These are phyloP conservation scores for Ophiothrix spiculata DNA, from an alignment of 35 echinoderm and acorn worm species.

Conservation along the genomic window DNA sequence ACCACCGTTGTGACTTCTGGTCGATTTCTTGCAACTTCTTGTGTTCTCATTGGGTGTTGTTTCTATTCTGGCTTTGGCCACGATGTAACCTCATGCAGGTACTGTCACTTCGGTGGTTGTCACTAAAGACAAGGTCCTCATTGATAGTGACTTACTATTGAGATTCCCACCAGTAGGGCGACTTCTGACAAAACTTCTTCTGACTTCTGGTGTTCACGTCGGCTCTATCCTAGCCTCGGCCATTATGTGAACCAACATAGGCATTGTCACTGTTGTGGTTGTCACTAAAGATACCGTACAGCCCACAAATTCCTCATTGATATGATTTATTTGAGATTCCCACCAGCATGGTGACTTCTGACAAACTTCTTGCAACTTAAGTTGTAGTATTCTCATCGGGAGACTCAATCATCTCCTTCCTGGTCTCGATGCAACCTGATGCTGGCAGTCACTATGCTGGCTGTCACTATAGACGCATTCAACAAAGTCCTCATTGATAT, in stretches of 20 bases:
- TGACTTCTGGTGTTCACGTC: slow-evolving; percentile 36
- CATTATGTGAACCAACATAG: slow-evolving; percentile 49
- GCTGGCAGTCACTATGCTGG: no score
- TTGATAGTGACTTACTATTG: no score
- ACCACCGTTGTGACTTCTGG: slow-evolving; percentile 3
- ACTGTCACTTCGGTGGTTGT: no score
- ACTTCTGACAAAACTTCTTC: slow-evolving; percentile 24
- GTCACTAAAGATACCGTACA: slow-evolving; percentile 67
- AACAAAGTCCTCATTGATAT: no score
- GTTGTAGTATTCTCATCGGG: neutral
- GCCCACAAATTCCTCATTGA: neutral
- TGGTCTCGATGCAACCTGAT: no score
- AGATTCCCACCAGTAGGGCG: slow-evolving; percentile 14
- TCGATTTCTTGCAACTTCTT: slow-evolving; percentile 45
- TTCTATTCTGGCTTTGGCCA: slow-evolving; percentile 57
- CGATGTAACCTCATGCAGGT: no score
- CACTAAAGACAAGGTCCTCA: no score
- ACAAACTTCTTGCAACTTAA: no score
- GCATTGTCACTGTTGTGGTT: slow-evolving; percentile 73
- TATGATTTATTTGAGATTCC: neutral
- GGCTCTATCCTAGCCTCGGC: slow-evolving; percentile 63
- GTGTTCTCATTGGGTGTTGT: slow-evolving; percentile 36
- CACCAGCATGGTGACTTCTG: no score
- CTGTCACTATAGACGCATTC: no score
- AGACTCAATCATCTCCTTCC: neutral